Evolutionary conservation across 1,140 invertebrate genomes (phyloP).

Genomic region (Drosophila miranda): DNA sequence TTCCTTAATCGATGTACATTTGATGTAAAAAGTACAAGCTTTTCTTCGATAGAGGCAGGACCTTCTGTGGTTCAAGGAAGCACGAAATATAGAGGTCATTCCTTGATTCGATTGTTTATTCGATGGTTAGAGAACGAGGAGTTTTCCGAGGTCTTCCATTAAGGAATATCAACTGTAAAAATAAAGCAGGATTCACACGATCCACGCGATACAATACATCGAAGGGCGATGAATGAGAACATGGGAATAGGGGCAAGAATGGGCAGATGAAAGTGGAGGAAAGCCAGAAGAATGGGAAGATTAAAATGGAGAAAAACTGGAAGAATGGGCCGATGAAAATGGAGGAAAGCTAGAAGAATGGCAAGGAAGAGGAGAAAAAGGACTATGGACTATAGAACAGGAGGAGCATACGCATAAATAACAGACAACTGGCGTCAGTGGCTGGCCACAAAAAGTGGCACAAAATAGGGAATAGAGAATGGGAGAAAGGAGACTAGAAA

Average conservation of each 20-base stretch:
- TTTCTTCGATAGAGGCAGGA: too few relatives aligned
- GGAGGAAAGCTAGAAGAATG: not conserved
- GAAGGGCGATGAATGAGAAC: constrained; percentile 10
- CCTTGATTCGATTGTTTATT: too few relatives aligned
- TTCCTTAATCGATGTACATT: too few relatives aligned
- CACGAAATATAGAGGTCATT: too few relatives aligned
- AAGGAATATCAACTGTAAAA: constrained; percentile 63
- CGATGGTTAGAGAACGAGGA: not conserved
- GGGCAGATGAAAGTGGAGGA: not conserved
- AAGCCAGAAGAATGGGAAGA: not conserved
- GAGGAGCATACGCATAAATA: constrained; percentile 10
- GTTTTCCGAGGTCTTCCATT: not conserved
- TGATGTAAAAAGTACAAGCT: too few relatives aligned
- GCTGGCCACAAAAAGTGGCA: constrained; percentile 10
- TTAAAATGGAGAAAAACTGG: too few relatives aligned
- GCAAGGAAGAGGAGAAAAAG: not conserved
- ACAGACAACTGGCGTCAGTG: constrained; percentile 42
- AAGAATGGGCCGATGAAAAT: constrained; percentile 1
- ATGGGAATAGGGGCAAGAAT: not conserved
- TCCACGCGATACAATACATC: constrained; percentile 46
- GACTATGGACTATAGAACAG: constrained; percentile 3
- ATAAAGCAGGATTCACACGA: constrained; percentile 51
- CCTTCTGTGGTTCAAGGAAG: too few relatives aligned
- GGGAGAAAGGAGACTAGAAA: not conserved
- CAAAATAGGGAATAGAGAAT: not conserved